Base-by-base conservation (phyloP, 2,888 invertebrate species). In the Oscheius sp. region DNA sequence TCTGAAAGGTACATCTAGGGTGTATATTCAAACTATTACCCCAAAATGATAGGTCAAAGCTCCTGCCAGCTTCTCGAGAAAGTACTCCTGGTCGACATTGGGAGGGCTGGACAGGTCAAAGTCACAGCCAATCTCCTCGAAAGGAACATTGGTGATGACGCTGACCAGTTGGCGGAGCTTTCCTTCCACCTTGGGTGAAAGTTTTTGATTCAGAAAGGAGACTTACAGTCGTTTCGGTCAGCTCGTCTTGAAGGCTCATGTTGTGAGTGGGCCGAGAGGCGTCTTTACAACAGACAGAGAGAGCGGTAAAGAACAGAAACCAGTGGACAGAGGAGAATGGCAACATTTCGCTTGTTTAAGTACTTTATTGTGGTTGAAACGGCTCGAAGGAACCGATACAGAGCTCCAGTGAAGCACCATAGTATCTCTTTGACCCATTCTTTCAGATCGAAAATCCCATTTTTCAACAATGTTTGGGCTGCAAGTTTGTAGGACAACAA, bases 1-100 rank as follows among this genome's bases (percentile, higher is more conserved):
- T 47, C 70, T 70, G 57, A 7, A 42, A 42, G 7, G 42, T 5
- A 42, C 7, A 42, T 7, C 7, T 42, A 7, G 42, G 7, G 3
- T 7, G 7, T 5, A 5, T 42, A 42, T 13, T 4, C 4, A 48
- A 29, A 32, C 3, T 2, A 50, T 53, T 9, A 72, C 72, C 4
- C 35, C 42, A 50, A 72, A 72, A 11, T 72, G 72, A 35, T 72
- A 53, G 35, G 60, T 72, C 21, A 72, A 21, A 0, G 72, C 72
- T 35, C 62, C 72, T 33, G 72, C 62, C 62, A 72, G 60, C 72
- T 62, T 72, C n/a, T 72, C 72, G n/a, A 57, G 21, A 48, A 72
- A 60, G 53, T 72, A 72, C 29, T 72, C 72, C 35, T 13, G 32
- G 21, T 72, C 72, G 35, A 29, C 37, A 32, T 72, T 72, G 21